Evolutionary conservation across 2,888 invertebrate species (phyloP).

Genomic region (Himalopsyche kuldschensis): DNA sequence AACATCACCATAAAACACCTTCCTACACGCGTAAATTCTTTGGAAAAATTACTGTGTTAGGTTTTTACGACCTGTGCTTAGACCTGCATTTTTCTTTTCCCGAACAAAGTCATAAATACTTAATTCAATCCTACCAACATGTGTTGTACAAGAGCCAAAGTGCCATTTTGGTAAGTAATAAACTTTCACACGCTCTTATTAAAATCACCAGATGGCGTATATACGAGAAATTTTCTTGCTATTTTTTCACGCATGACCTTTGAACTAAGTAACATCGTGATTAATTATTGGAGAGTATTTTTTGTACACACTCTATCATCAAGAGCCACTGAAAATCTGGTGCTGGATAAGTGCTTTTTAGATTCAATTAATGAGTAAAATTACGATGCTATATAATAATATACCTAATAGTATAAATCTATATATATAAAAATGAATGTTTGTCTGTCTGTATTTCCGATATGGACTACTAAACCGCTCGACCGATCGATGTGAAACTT

Average conservation of each 20-base stretch:
- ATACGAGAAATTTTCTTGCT: not conserved
- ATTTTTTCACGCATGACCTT: not conserved
- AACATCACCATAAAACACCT: not conserved
- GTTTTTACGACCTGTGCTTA: not conserved
- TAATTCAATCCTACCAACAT: not conserved
- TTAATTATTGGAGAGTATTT: not conserved
- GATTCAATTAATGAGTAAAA: too few relatives aligned
- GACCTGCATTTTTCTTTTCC: not conserved
- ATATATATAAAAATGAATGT: too few relatives aligned
- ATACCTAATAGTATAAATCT: too few relatives aligned
- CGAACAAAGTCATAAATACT: not conserved
- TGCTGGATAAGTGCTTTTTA: too few relatives aligned
- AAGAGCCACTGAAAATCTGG: too few relatives aligned
- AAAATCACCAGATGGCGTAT: not conserved
- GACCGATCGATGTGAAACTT: too few relatives aligned
- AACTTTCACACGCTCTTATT: not conserved
- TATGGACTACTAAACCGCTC: too few relatives aligned
- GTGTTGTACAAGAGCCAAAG: not conserved
- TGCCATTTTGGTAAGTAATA: not conserved
- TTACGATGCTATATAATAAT: too few relatives aligned
- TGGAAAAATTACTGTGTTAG: not conserved
- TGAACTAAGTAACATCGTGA: not conserved
- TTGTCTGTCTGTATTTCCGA: too few relatives aligned
- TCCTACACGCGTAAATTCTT: not conserved
- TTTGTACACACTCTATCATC: too few relatives aligned